A percentile compares a stretch with the other conserved stretches of the same genome.
Evolutionary conservation across 2,113 vertebrate species (phyloP).

Genomic region (Archocentrus centrarchus): DNA sequence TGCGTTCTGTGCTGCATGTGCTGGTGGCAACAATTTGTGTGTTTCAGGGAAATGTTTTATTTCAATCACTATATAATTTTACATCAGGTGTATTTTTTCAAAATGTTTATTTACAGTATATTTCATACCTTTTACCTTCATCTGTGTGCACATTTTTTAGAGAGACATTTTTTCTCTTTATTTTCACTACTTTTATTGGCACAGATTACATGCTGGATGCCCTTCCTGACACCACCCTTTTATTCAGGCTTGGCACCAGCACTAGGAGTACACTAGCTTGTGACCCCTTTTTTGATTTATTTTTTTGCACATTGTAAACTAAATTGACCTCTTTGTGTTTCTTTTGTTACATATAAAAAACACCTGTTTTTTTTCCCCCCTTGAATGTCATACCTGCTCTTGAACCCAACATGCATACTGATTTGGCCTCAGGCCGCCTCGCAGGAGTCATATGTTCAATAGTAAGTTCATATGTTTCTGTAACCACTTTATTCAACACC

Average conservation of each 20-base stretch:
- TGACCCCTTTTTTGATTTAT: neutral
- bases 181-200: neutral
- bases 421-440: neutral
- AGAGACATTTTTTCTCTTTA: too few relatives aligned
- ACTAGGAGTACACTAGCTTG: neutral
- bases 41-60: slow-evolving; percentile 4
- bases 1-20: slow-evolving; percentile 15
- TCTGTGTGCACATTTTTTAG: neutral
- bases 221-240: neutral
- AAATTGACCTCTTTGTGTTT: slow-evolving; percentile 2
- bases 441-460: too few relatives aligned
- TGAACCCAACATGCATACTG: neutral
- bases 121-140: neutral
- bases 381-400: neutral
- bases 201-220: neutral
- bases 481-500: neutral
- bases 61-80: neutral
- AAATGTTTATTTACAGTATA: neutral
- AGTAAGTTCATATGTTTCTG: slow-evolving; percentile 18
- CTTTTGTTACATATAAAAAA: slow-evolving; percentile 8
- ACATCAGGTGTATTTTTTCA: neutral
- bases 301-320: neutral
- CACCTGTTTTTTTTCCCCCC: neutral
- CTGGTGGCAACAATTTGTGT: neutral
- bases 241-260: too few relatives aligned